These are phyloP conservation scores for Neosilurus hyrtlii DNA, from an alignment of 2,797 vertebrate genomes.

Conservation along the genomic window DNA sequence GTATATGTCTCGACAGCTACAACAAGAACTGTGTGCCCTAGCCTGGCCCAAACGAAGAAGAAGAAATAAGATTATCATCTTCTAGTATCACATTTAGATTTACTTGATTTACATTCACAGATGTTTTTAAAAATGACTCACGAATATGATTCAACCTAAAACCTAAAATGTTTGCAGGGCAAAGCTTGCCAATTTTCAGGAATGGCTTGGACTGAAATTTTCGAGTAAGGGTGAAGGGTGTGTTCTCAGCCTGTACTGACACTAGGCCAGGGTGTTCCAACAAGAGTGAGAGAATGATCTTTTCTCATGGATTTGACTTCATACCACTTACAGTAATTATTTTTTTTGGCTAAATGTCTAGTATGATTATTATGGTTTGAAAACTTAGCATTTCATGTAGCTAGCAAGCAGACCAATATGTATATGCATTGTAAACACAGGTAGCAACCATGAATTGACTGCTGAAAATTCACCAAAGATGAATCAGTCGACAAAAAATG, in stretches of 20 bases:
- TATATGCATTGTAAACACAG: background rate
- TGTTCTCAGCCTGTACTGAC: background rate
- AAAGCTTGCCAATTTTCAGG: background rate
- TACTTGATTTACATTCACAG: background rate
- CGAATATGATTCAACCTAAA: background rate
- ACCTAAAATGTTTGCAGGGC: background rate
- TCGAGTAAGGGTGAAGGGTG: constrained; percentile 15
- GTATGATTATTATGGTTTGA: background rate
- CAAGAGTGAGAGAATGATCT: background rate
- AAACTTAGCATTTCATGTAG: background rate
- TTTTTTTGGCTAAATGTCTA: background rate
- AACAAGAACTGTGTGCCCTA: too few species aligned
- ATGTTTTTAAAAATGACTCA: background rate
- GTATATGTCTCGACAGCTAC: too few species aligned
- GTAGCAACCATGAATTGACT: background rate
- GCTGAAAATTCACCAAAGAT: background rate
- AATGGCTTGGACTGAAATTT: constrained; percentile 4
- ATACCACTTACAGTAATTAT: background rate
- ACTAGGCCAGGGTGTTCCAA: constrained; percentile 11
- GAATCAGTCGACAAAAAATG: background rate
- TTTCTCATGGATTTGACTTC: background rate
- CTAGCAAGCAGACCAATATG: background rate
- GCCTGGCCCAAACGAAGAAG: too few species aligned
- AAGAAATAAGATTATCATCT: too few species aligned
- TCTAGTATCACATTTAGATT: background rate